Conservation (phyloP, 2,113 vertebrate genomes). For the Ceuthmochares aereus region DNA sequence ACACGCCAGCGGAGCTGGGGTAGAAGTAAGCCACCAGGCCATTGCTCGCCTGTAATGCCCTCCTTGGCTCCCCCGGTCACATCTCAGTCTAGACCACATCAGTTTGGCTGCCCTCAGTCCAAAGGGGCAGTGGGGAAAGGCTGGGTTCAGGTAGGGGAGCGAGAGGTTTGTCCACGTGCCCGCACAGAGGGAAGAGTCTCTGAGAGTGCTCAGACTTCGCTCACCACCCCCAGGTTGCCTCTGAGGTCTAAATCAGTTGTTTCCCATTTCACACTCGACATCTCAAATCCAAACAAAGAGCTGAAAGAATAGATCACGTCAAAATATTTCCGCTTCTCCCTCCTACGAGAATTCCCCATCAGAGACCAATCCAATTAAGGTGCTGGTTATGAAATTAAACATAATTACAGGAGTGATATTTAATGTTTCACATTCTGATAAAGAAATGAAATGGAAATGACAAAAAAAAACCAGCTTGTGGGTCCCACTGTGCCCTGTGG, state of each 20-base stretch:
- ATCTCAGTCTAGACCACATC: not conserved
- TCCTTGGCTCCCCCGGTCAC: not conserved
- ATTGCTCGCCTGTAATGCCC: not conserved
- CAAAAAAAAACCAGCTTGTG: not conserved
- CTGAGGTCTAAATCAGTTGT: not conserved
- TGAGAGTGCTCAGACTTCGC: not conserved
- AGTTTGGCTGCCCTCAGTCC: not conserved
- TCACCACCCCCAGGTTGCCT: not conserved
- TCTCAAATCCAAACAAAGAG: slow-evolving; percentile 50
- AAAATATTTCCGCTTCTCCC: slow-evolving; percentile 63
- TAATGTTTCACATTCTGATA: slow-evolving; percentile 60
- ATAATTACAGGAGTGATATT: slow-evolving; percentile 55
- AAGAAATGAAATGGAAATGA: slow-evolving; percentile 41
- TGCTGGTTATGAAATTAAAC: slow-evolving; percentile 70
- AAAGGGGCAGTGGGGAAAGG: not conserved
- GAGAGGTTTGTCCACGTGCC: not conserved
- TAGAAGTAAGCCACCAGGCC: not conserved
- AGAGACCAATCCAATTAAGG: slow-evolving; percentile 69
- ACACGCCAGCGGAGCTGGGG: not conserved
- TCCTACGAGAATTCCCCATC: slow-evolving; percentile 62
- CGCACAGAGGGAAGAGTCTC: not conserved
- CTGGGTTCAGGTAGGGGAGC: fast-evolving
- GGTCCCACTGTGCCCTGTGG: not conserved
- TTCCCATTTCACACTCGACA: slow-evolving; percentile 20
- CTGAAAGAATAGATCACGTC: slow-evolving; percentile 38